These are phyloP conservation scores for Chloropsis hardwickii DNA, from an alignment of 2,113 vertebrate species.

Conservation along the genomic window DNA sequence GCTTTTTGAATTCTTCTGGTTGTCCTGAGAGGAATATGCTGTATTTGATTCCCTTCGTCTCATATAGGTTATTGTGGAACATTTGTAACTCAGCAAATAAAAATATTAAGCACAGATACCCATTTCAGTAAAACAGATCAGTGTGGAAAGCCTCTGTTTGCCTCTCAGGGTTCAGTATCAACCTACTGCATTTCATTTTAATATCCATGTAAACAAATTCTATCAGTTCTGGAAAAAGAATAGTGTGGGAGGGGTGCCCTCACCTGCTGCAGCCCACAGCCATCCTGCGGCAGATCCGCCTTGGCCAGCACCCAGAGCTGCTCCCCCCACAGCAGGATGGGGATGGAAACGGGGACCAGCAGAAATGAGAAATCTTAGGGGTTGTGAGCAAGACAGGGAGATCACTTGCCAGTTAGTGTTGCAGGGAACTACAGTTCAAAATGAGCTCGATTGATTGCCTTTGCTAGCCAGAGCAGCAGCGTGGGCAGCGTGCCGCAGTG, in stretches of 20 bases:
- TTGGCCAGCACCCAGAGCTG: neutral
- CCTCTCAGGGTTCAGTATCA: neutral
- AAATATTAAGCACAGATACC: neutral
- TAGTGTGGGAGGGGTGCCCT: neutral
- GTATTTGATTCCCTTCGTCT: neutral
- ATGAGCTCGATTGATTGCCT: neutral
- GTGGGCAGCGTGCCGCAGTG: accelerated
- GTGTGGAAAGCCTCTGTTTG: neutral
- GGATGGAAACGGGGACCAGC: neutral
- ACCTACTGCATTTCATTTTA: neutral
- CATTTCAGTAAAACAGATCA: neutral
- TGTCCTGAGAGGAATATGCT: neutral
- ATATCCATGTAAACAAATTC: neutral
- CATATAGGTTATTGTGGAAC: neutral
- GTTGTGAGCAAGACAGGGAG: neutral
- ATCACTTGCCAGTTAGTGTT: neutral
- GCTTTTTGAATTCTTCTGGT: neutral
- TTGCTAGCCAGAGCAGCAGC: accelerated
- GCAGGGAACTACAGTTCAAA: neutral
- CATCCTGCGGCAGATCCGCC: accelerated
- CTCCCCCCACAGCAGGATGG: neutral
- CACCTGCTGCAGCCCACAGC: neutral
- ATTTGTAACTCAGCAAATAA: neutral
- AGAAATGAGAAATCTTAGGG: neutral
- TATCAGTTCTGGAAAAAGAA: neutral